These are phyloP conservation scores for Rhaphigaster nebulosa DNA, from an alignment of 2,888 invertebrate species.

Conservation along the genomic window DNA sequence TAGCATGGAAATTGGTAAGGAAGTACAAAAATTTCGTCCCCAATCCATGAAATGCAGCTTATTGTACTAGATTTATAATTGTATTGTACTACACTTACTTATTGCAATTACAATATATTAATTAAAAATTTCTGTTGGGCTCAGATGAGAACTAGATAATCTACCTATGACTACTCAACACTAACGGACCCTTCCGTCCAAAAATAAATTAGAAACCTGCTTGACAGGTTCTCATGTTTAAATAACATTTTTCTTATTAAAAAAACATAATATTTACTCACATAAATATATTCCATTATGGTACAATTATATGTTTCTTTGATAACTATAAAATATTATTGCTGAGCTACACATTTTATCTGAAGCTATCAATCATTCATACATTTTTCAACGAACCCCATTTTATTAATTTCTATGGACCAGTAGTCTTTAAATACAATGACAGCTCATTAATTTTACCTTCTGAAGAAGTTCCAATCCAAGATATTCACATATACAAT, in stretches of 20 bases:
- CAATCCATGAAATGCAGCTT: slow-evolving; percentile 49
- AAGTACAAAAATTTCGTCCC: slow-evolving; percentile 41
- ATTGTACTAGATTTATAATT: slow-evolving; percentile 49
- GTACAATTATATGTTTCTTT: slow-evolving; percentile 45
- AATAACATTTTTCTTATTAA: slow-evolving; percentile 39
- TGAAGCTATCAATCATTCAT: slow-evolving; percentile 51
- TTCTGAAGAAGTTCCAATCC: not conserved
- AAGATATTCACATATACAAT: not conserved
- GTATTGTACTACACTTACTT: not conserved
- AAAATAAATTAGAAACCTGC: slow-evolving; percentile 50
- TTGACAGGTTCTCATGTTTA: slow-evolving; percentile 19
- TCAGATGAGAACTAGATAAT: slow-evolving; percentile 16
- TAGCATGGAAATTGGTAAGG: slow-evolving; percentile 27
- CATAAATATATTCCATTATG: slow-evolving; percentile 52
- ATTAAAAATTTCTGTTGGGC: slow-evolving; percentile 6
- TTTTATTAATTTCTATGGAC: slow-evolving; percentile 27
- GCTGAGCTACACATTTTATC: slow-evolving; percentile 50
- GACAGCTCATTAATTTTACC: not conserved
- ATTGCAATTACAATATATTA: slow-evolving; percentile 3
- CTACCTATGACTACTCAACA: slow-evolving; percentile 50
- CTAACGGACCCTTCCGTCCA: slow-evolving; percentile 55
- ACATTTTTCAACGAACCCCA: slow-evolving; percentile 34
- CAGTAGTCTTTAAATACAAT: slow-evolving; percentile 43
- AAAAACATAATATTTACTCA: slow-evolving; percentile 47
- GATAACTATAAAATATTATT: slow-evolving; percentile 52